These are phyloP conservation scores for Conus ventricosus DNA, from an alignment of 1,140 invertebrate genomes.

Conservation along the genomic window DNA sequence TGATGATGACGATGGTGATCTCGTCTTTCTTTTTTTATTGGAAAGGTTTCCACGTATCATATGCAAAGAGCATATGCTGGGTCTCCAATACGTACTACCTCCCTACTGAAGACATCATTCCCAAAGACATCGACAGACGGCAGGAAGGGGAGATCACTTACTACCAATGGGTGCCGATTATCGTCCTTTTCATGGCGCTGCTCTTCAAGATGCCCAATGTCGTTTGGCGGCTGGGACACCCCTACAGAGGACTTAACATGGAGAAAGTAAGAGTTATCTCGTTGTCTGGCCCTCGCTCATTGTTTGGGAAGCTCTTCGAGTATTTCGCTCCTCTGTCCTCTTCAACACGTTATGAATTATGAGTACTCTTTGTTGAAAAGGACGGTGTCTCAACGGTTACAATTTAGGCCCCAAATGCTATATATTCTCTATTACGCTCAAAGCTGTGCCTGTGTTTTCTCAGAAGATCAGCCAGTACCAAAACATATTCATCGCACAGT, in stretches of 20 bases:
- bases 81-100: slow-evolving; percentile 76
- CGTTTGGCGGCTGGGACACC: slow-evolving; percentile 43
- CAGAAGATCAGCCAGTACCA: no score
- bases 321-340: no score
- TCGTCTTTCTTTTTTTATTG: background rate
- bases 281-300: no score
- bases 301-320: no score
- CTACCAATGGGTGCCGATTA: slow-evolving; percentile 49
- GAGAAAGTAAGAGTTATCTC: slow-evolving; percentile 33
- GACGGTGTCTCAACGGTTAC: no score
- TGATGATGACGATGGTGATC: no score
- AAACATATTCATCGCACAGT: no score
- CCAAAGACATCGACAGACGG: slow-evolving; percentile 50
- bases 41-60: slow-evolving; percentile 52
- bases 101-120: slow-evolving; percentile 74
- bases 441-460: no score
- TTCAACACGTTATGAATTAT: no score
- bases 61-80: slow-evolving; percentile 73
- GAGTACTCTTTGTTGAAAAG: no score
- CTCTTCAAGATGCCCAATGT: slow-evolving; percentile 48
- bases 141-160: slow-evolving; percentile 47
- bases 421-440: no score
- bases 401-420: no score
- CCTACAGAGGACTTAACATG: slow-evolving; percentile 43
- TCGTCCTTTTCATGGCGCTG: slow-evolving; percentile 48